Evolutionary conservation across 1,140 invertebrate species (phyloP).

Genomic region (Harpegnathos saltator): DNA sequence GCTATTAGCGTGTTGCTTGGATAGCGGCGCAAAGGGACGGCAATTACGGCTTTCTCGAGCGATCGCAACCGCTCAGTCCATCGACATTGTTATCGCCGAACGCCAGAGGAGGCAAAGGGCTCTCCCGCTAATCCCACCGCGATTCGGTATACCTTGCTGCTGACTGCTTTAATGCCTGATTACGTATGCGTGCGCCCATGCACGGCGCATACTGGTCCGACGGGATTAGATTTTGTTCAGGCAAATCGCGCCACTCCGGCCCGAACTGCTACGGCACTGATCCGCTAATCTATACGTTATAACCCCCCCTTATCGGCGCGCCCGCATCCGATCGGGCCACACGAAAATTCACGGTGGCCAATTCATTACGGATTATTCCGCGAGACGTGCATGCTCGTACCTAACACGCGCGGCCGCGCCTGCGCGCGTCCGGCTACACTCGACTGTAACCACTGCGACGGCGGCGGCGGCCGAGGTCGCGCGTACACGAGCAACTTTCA

Average conservation of each 20-base stretch:
- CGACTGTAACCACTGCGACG: conserved; percentile 8
- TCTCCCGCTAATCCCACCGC: conserved; percentile 39
- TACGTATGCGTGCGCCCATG: conserved; percentile 54
- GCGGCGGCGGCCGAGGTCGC: too few relatives aligned
- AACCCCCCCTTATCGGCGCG: conserved; percentile 56
- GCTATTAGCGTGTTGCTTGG: conserved; percentile 3
- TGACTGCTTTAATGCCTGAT: conserved; percentile 66
- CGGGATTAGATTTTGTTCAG: conserved; percentile 56
- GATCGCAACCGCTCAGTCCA: conserved; percentile 15
- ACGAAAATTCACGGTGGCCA: conserved; percentile 53
- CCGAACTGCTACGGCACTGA: conserved; percentile 28
- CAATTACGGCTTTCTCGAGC: conserved; percentile 41
- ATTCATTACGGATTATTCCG: conserved; percentile 60
- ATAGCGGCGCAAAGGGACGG: conserved; percentile 19
- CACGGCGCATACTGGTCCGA: background rate
- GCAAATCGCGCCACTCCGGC: conserved; percentile 39
- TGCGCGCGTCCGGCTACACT: background rate
- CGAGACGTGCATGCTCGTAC: background rate
- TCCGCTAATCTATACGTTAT: conserved; percentile 61
- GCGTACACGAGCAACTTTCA: background rate
- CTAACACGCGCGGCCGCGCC: background rate
- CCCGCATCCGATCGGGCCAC: conserved; percentile 32
- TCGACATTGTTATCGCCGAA: conserved; percentile 16
- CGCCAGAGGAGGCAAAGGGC: conserved; percentile 29
- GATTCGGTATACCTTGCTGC: conserved; percentile 24